Conservation (phyloP, 2,888 invertebrate genomes). For the Heliconius sara region DNA sequence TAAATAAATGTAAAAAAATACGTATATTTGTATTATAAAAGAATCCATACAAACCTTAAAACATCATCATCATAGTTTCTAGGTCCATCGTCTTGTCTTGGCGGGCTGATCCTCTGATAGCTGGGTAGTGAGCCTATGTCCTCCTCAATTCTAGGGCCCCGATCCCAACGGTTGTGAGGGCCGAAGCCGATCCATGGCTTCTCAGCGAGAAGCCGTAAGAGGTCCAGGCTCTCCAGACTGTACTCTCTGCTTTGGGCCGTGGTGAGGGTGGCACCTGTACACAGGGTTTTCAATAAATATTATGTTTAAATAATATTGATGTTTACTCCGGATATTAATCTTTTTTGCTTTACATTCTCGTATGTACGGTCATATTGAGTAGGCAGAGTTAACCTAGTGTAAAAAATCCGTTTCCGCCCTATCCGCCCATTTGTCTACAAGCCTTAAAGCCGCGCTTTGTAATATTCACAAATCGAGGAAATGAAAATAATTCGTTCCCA, state of each 20-base stretch:
- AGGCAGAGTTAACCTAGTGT: too few relatives aligned
- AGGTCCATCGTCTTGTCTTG: constrained; percentile 42
- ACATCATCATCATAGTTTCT: constrained; percentile 58
- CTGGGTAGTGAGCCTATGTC: constrained; percentile 45
- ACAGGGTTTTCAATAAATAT: not conserved
- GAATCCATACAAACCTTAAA: constrained; percentile 55
- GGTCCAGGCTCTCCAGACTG: constrained; percentile 62
- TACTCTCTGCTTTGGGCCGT: constrained; percentile 61
- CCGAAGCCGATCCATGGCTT: constrained; percentile 57
- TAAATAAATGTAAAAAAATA: too few relatives aligned
- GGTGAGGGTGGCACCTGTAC: constrained; percentile 57
- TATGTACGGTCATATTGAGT: too few relatives aligned
- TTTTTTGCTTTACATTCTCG: too few relatives aligned
- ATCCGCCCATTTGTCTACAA: too few relatives aligned
- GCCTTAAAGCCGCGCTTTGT: too few relatives aligned
- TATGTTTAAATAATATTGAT: not conserved
- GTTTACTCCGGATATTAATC: too few relatives aligned
- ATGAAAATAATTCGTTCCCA: too few relatives aligned
- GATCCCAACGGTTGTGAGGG: constrained; percentile 54
- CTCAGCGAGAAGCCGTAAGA: constrained; percentile 65
- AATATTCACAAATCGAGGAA: too few relatives aligned
- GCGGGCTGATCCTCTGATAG: constrained; percentile 31
- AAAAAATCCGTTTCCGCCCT: too few relatives aligned
- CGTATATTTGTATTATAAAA: not conserved
- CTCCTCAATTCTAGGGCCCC: constrained; percentile 43